These are phyloP conservation scores for Enteromius treurensis DNA, from an alignment of 2,797 vertebrate species.

Conservation along the genomic window DNA sequence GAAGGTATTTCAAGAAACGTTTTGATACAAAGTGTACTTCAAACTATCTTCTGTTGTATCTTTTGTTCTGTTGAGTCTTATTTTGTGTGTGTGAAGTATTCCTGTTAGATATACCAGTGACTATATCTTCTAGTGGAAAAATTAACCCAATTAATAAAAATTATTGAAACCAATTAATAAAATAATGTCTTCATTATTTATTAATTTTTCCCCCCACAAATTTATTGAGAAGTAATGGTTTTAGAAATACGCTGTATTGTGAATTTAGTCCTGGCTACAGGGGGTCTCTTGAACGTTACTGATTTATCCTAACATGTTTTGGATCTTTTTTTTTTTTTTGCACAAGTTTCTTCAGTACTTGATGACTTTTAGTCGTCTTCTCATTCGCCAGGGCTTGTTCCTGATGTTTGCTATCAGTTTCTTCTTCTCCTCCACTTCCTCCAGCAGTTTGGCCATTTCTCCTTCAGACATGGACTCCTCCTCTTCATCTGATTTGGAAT, in stretches of 20 bases:
- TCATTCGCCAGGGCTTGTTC: conserved; percentile 96
- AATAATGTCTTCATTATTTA: background rate
- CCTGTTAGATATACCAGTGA: background rate
- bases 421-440: conserved; percentile 97
- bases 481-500: conserved; percentile 70
- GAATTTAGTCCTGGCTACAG: background rate
- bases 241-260: background rate
- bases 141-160: no score
- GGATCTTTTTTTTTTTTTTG: background rate
- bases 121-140: no score
- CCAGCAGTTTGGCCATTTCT: conserved; percentile 85
- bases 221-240: background rate
- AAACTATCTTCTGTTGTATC: background rate
- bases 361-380: conserved; percentile 83
- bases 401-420: conserved; percentile 90
- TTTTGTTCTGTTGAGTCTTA: background rate
- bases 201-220: background rate
- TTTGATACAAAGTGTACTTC: background rate
- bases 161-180: background rate
- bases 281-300: background rate
- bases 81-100: background rate
- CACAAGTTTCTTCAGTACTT: conserved; percentile 75
- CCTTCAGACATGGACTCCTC: conserved; percentile 91
- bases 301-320: conserved; percentile 14
- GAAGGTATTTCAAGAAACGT: background rate